phyloP scores from a whole-genome alignment of 1,140 invertebrate species.

The Anadara kagoshimensis region DNA sequence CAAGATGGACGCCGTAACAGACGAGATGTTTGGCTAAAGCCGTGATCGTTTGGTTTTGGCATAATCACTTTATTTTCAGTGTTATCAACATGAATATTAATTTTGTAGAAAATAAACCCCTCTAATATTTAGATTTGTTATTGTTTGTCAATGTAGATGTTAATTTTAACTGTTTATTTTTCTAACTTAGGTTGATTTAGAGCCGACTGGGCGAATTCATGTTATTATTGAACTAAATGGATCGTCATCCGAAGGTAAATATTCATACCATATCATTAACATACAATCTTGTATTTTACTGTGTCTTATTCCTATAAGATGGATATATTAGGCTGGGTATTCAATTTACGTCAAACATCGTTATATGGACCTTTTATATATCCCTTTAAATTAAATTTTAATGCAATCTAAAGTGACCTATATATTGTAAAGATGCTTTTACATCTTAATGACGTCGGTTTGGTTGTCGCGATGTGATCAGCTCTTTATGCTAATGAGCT shows the following conservation, averaged over 20 bases:
- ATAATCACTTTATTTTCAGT: slow-evolving; percentile 11
- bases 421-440: background rate
- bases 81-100: background rate
- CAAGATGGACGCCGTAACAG: slow-evolving; percentile 36
- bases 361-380: background rate
- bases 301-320: slow-evolving; percentile 11
- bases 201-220: slow-evolving; percentile 96
- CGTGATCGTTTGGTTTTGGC: background rate
- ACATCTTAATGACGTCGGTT: background rate
- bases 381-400: too few species aligned
- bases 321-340: too few species aligned
- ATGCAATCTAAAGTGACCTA: background rate
- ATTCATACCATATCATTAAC: slow-evolving; percentile 58
- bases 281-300: slow-evolving; percentile 47
- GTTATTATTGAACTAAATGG: slow-evolving; percentile 88
- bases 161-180: background rate
- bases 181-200: slow-evolving; percentile 89
- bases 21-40: too few species aligned
- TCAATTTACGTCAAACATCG: background rate
- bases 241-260: slow-evolving; percentile 71
- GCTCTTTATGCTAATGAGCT: slow-evolving; percentile 18
- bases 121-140: background rate
- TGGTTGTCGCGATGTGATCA: slow-evolving; percentile 14
- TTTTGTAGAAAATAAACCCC: background rate
- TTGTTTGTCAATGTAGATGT: background rate